Evolutionary conservation across 2,113 vertebrate species (phyloP).

Genomic region (Ammodramus savannarum): DNA sequence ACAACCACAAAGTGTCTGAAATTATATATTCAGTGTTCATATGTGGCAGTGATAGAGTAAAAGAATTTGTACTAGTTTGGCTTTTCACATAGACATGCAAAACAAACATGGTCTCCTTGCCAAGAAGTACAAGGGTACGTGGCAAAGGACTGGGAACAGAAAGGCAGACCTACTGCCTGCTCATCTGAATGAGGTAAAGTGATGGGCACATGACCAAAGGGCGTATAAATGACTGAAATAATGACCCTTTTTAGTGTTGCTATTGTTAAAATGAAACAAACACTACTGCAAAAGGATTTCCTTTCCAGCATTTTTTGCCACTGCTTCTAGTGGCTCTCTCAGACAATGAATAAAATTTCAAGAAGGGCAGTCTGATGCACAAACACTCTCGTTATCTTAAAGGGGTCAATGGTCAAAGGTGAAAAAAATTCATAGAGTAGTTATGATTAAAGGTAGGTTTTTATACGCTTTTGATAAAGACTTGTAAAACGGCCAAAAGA

Average conservation of each 20-base stretch:
- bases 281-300: background rate
- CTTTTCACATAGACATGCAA: constrained; percentile 40
- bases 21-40: constrained; percentile 47
- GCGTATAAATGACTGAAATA: background rate
- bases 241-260: background rate
- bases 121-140: constrained; percentile 6
- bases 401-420: constrained; percentile 46
- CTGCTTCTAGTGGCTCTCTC: background rate
- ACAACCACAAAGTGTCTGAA: constrained; percentile 39
- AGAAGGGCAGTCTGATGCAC: background rate
- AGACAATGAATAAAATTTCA: background rate
- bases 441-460: constrained; percentile 51
- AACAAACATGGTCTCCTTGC: constrained; percentile 37
- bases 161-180: background rate
- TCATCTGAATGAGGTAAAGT: background rate
- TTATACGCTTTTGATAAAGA: constrained; percentile 58
- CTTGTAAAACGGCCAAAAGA: constrained; percentile 56
- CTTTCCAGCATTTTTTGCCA: background rate
- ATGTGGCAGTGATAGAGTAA: constrained; percentile 40
- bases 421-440: constrained; percentile 48
- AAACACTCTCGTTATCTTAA: background rate
- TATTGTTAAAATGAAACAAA: background rate
- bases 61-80: constrained; percentile 55
- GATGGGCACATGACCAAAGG: background rate
- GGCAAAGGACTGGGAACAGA: background rate